Base-by-base conservation (phyloP, 2,797 vertebrate genomes). In the Remorina albescens region DNA sequence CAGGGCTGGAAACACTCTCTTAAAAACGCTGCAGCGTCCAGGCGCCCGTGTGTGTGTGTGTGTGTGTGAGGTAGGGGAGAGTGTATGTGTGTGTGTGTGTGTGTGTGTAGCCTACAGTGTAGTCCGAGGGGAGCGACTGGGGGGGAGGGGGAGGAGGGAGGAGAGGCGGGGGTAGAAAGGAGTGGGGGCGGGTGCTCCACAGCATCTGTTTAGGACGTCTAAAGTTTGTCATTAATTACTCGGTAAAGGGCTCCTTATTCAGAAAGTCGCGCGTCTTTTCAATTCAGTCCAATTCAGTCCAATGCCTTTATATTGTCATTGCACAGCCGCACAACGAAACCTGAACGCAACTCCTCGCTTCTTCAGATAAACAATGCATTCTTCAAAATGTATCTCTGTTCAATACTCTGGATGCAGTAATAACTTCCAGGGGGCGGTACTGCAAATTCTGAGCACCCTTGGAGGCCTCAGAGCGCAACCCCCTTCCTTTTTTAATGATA, bases 21-120 rank as follows among this genome's bases (percentile, higher is more conserved):
- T 62, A 63, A 88, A 92, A 92, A 92, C 90, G 91, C 94, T 92
- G 94, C 94, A 93, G 94, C 91, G 92, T 92, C 92, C 93, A 92
- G 89, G 90, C 88, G 88, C 91, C 90, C 90, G 88, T 84, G n/a
- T n/a, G n/a, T n/a, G n/a, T n/a, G n/a, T n/a, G n/a, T n/a, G n/a
- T n/a, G 92, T 92, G 90, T 88, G 91, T 91, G 91, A 89, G 86
- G 90, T 86, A 88, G 86, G 81, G 81, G 77, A 76, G 78, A 83
- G 88, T 61, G 89, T 79, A 86, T 84, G 84, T n/a, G n/a, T n/a
- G 92, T 92, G 90, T 88, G 91, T 91, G 91, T 61, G 89, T 83
- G 85, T 76, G 83, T 82, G 85, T 71, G 83, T 82, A 84, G 83
- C 81, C 85, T 78, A 78, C 67, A 72, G 89, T 85, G 85, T 84